Evolutionary conservation across 2,113 vertebrate species (phyloP).

Genomic region (Percina caprodes): DNA sequence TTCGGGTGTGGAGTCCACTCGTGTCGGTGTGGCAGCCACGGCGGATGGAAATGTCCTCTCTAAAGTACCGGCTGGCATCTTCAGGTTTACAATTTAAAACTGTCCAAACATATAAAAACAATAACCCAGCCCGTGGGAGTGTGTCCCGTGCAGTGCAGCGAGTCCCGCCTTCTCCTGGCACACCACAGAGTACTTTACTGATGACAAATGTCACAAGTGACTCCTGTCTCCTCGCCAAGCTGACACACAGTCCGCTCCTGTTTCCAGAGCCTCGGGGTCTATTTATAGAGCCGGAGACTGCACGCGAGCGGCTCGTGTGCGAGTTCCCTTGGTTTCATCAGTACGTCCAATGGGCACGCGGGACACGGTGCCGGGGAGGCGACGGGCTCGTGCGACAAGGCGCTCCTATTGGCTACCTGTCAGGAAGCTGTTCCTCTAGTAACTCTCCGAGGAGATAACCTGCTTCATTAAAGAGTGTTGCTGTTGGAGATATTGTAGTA

Average conservation of each 20-base stretch:
- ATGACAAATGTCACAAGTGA: conserved; percentile 24
- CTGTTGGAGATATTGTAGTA: neutral
- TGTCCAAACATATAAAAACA: neutral
- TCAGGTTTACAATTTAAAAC: conserved; percentile 35
- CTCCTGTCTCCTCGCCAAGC: conserved; percentile 7
- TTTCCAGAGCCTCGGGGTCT: conserved; percentile 70
- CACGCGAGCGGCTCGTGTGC: conserved; percentile 94
- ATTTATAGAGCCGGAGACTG: conserved; percentile 87
- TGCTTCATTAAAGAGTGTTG: neutral
- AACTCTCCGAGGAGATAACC: no score
- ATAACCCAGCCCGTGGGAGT: neutral
- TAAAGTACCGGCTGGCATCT: conserved; percentile 91
- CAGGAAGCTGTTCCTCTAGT: conserved; percentile 30
- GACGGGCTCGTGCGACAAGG: conserved; percentile 83
- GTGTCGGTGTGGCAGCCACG: conserved; percentile 86
- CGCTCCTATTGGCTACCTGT: conserved; percentile 86
- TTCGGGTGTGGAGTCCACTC: conserved; percentile 84
- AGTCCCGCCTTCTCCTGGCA: conserved; percentile 42
- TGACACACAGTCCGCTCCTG: conserved; percentile 29
- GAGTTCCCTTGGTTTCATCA: conserved; percentile 85
- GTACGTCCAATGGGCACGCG: conserved; percentile 87
- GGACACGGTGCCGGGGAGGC: conserved; percentile 80
- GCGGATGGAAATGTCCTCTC: conserved; percentile 88
- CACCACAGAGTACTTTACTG: conserved; percentile 1
- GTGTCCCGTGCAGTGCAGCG: neutral